Evolutionary conservation across 2,113 vertebrate genomes (phyloP), one percentile per base, ranked within the genome.

Genomic region (Ailuropoda melanoleuca): DNA sequence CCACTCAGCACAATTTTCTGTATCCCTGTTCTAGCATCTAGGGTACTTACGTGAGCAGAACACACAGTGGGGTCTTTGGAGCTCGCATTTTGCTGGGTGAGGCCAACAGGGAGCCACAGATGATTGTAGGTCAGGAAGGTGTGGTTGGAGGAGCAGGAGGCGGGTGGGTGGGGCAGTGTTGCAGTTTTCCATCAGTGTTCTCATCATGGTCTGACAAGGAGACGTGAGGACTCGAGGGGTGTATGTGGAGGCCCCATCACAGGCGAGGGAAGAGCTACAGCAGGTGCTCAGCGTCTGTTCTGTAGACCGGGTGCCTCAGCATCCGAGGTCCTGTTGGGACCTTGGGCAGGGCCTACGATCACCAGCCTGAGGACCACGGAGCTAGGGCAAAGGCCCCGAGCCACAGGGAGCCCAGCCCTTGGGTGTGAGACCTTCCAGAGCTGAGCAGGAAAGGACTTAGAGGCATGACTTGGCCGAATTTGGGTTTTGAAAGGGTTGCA

Each of bases 391-490:
- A 70, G 68, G n/a, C 70, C 70, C 37, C 37, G 23, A 14, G 70
- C 70, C 19, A 1, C 19, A 34, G 34, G 66, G 66, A 68, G 66
- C 66, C 34, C 18, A 21, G 66, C 66, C 34, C 4, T 3, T 18
- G 66, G 34, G 66, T 19, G 66, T 68, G 66, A 68, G 66, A 37
- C 8, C 74, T 48, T 48, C 72, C 1, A 9, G 43, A 78, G 48
- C 48, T 18, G 46, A n/a, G 31, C 31, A 21, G 17, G 48, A 50
- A 34, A 48, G 48, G 18, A 37, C 6, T 21, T 24, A 39, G 19
- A 23, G 43, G 26, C 0, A 0, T 14, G 62, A 24, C 13, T 6
- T 2, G 2, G 7, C 43, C 15, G 8, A 8, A 58, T 70, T 18
- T 6, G 8, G 53, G 60, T 68, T 68, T 48, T 37, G 53, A 23